phyloP scores from a whole-genome alignment of 2,113 vertebrate genomes.

The Otolemur garnettii region DNA sequence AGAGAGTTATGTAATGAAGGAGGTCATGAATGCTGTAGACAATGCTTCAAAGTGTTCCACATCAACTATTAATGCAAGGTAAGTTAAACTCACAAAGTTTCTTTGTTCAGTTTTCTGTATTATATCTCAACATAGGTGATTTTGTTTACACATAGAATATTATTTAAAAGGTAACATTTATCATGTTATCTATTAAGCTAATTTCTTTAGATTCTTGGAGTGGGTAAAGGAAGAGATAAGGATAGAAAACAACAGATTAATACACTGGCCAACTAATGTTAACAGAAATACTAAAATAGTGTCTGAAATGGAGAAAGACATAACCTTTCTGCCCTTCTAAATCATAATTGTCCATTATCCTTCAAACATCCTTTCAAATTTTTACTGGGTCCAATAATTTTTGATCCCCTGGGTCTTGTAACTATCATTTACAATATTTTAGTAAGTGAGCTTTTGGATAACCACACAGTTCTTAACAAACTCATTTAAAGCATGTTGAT shows the following conservation, averaged over 20 bases:
- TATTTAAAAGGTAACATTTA: neutral
- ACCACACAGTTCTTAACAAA: neutral
- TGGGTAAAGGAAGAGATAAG: neutral
- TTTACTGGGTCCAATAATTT: neutral
- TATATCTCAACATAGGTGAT: neutral
- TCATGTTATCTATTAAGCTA: neutral
- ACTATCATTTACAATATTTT: neutral
- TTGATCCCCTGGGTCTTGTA: neutral
- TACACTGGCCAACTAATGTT: neutral
- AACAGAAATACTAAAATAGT: neutral
- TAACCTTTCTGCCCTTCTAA: neutral
- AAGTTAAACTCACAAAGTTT: constrained; percentile 31
- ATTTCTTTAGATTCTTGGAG: constrained; percentile 38
- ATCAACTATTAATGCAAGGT: constrained; percentile 39
- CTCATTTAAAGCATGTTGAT: neutral
- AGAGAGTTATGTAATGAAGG: constrained; percentile 50
- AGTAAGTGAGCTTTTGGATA: constrained; percentile 14
- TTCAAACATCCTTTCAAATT: constrained; percentile 19
- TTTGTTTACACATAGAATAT: neutral
- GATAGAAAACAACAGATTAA: neutral
- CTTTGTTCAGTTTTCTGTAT: constrained; percentile 8
- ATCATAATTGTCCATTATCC: neutral
- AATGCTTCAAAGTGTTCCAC: constrained; percentile 33
- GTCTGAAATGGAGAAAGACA: neutral
- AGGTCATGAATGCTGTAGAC: constrained; percentile 52